Evolutionary conservation across 2,113 vertebrate species (phyloP).

Genomic region (Dicaeum eximium): DNA sequence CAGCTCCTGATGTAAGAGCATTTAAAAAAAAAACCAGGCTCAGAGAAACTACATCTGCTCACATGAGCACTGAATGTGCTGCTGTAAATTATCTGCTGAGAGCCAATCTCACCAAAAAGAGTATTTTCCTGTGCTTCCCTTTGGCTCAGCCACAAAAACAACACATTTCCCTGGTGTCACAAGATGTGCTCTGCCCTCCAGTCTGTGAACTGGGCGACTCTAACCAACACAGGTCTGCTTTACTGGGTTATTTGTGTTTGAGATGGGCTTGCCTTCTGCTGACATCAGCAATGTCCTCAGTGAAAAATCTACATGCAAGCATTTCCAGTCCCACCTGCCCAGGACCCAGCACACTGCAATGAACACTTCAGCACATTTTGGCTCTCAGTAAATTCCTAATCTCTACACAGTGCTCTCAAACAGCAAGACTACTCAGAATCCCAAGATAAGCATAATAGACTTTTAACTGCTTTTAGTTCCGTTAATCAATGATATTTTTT

Average conservation of each 20-base stretch:
- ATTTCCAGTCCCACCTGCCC: constrained; percentile 22
- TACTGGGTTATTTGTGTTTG: not conserved
- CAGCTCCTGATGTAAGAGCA: not conserved
- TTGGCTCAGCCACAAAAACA: not conserved
- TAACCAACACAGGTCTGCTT: not conserved
- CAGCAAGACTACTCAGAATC: not conserved
- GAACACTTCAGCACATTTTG: not conserved
- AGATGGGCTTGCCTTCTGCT: not conserved
- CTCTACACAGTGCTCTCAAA: not conserved
- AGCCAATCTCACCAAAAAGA: not conserved
- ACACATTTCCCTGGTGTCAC: not conserved
- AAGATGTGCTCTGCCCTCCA: constrained; percentile 45
- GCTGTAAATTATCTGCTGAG: not conserved
- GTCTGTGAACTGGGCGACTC: not conserved
- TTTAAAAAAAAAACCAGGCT: not conserved
- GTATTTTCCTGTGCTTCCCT: constrained; percentile 12
- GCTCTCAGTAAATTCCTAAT: not conserved
- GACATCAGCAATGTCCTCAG: constrained; percentile 33
- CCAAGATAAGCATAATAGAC: not conserved
- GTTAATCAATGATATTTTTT: not conserved
- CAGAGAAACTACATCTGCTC: not conserved
- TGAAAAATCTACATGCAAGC: not conserved
- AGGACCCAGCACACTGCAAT: not conserved
- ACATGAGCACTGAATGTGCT: not conserved
- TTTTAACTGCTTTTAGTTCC: not conserved